Percentiles rank a stretch among this genome's conserved stretches.
Conservation (phyloP, 2,888 invertebrate species). For the Euproctis similis region DNA sequence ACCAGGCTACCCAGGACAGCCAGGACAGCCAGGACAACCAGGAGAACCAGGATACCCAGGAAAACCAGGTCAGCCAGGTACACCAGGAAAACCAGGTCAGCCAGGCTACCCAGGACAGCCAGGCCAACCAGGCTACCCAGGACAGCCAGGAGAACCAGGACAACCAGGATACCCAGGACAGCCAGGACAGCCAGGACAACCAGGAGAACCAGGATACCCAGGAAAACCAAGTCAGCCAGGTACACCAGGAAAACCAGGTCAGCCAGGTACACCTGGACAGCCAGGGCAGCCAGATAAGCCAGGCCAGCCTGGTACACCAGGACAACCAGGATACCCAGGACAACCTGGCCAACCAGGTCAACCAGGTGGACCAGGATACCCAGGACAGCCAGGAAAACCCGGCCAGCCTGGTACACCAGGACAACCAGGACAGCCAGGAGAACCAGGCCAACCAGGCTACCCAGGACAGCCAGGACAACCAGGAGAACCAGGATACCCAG, state of each 20-base stretch:
- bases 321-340: slow-evolving; percentile 13
- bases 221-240: slow-evolving; percentile 11
- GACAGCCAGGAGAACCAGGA: slow-evolving; percentile 17
- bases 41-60: slow-evolving; percentile 19
- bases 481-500: slow-evolving; percentile 6
- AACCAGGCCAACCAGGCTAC: slow-evolving; percentile 19
- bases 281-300: slow-evolving; percentile 20
- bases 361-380: slow-evolving; percentile 7
- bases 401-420: slow-evolving; percentile 20
- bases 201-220: slow-evolving; percentile 17
- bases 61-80: too few relatives aligned
- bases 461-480: slow-evolving; percentile 14
- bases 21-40: slow-evolving; percentile 17
- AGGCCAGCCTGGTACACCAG: slow-evolving; percentile 22
- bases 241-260: slow-evolving; percentile 10
- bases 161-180: slow-evolving; percentile 18
- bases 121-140: slow-evolving; percentile 9
- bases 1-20: slow-evolving; percentile 17
- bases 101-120: slow-evolving; percentile 14
- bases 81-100: slow-evolving; percentile 11
- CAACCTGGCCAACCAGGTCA: slow-evolving; percentile 12
- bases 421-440: slow-evolving; percentile 16
- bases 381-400: slow-evolving; percentile 17
- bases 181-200: slow-evolving; percentile 20
- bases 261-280: slow-evolving; percentile 16